Percentiles rank a stretch among this genome's conserved stretches.
phyloP scores from a whole-genome alignment of 23 tunicate genomes.

The Trididemnum clinides region DNA sequence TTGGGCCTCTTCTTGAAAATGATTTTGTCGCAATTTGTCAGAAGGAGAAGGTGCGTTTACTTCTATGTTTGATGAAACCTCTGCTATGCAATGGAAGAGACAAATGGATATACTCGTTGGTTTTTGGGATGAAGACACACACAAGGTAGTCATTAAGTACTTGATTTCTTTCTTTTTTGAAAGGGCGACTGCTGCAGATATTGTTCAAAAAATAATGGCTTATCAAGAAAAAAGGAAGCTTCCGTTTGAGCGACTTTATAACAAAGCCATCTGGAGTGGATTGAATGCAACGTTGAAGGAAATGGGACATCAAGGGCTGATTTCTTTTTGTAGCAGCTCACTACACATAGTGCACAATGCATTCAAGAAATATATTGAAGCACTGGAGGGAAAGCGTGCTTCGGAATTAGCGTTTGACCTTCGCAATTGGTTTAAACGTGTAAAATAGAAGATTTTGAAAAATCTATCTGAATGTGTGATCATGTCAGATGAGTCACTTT shows the following conservation, averaged over 20 bases:
- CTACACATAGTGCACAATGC: background rate
- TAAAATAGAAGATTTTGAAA: background rate
- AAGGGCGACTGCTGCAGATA: background rate
- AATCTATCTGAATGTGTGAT: background rate
- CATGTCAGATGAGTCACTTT: background rate
- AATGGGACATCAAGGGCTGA: background rate
- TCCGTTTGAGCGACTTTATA: background rate
- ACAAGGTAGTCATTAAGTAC: background rate
- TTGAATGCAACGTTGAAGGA: background rate
- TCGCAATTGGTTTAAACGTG: slow-evolving; percentile 1
- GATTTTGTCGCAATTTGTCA: background rate
- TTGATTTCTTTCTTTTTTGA: background rate
- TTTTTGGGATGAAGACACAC: background rate
- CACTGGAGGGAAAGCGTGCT: slow-evolving; percentile 2
- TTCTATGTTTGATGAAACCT: background rate
- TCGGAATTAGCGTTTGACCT: background rate
- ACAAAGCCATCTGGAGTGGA: background rate
- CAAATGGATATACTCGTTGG: background rate
- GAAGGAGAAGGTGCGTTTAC: background rate
- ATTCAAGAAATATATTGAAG: background rate
- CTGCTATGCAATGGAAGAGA: background rate
- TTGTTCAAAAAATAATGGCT: background rate
- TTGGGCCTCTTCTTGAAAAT: background rate
- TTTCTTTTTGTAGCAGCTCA: background rate
- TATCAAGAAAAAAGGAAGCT: background rate